Evolutionary conservation across 2,888 invertebrate species (phyloP), one percentile per base, ranked within the genome.

Genomic region (Chalcosyrphus nemorum): DNA sequence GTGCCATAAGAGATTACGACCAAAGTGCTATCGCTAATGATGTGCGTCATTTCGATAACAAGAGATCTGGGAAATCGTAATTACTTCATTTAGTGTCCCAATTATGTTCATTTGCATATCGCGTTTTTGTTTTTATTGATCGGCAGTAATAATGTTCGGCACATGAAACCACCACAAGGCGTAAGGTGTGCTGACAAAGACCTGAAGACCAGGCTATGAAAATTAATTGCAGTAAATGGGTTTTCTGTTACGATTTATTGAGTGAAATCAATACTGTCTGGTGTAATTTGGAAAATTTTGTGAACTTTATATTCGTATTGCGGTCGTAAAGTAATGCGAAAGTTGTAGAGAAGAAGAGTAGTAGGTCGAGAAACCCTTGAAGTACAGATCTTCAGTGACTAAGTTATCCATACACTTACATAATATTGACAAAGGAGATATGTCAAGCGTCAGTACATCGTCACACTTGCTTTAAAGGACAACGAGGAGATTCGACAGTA

Each of bases 31-130:
- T 59, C 66, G 43, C 59, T 76, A 76, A 76, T 76, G 66, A 68
- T 24, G 59, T 52, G 66, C 57, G 57, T 76, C 66, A 76, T 68
- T 68, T 59, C 41, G 21, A 59, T 50, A 59, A 50, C 38, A 50
- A 52, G 27, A 56, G 13, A 75, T 19, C 41, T 17, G 74, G 56
- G 45, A 66, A 59, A 43, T 76, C 76, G 9, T 17, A 76, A 76
- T 76, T 66, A 59, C 66, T 76, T 68, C 66, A 76, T 76, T 76
- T 59, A 76, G 76, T 68, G 66, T 76, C 52, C 66, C 76, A 76
- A 66, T 68, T 76, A 68, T 59, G 66, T 27, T 59, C 57, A 76
- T 76, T 76, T 59, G 75, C 57, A 76, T 76, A 76, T 59, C 50
- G 47, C 5, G 57, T 43, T 72, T 41, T 72, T 38, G 7, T 47